phyloP scores from a whole-genome alignment of 2,888 invertebrate genomes.

The Pachydiplax longipennis region DNA sequence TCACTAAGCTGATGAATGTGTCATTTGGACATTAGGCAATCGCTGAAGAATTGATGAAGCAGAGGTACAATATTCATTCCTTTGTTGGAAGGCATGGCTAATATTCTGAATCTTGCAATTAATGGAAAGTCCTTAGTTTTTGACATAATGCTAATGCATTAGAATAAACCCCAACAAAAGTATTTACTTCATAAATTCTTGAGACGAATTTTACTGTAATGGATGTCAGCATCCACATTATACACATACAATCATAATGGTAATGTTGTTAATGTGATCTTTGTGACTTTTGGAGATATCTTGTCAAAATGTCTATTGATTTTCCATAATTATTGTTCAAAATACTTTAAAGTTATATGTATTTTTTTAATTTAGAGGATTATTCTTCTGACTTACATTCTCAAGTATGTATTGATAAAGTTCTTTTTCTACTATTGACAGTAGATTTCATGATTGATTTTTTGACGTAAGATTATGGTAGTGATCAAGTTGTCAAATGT shows the following conservation, averaged over 20 bases:
- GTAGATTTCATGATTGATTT: conserved; percentile 17
- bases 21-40: not conserved
- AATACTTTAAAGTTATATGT: conserved; percentile 12
- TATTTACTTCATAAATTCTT: not conserved
- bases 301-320: conserved; percentile 12
- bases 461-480: conserved; percentile 18
- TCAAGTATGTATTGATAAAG: conserved; percentile 28
- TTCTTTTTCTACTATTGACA: not conserved
- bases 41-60: not conserved
- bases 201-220: conserved; percentile 17
- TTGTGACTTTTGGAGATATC: conserved; percentile 33
- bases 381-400: conserved; percentile 42
- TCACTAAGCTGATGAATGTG: not conserved
- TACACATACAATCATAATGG: conserved; percentile 24
- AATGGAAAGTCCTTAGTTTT: not conserved
- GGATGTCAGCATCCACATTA: conserved; percentile 14
- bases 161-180: not conserved
- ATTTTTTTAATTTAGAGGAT: conserved; percentile 37
- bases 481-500: conserved; percentile 22
- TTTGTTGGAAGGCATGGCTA: not conserved
- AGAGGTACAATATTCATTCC: not conserved
- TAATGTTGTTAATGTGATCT: conserved; percentile 40
- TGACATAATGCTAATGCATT: not conserved
- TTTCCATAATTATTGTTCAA: conserved; percentile 18
- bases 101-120: not conserved